These are phyloP conservation scores for Caenorhabditis virilis DNA, from an alignment of 2,888 invertebrate species.

Conservation along the genomic window DNA sequence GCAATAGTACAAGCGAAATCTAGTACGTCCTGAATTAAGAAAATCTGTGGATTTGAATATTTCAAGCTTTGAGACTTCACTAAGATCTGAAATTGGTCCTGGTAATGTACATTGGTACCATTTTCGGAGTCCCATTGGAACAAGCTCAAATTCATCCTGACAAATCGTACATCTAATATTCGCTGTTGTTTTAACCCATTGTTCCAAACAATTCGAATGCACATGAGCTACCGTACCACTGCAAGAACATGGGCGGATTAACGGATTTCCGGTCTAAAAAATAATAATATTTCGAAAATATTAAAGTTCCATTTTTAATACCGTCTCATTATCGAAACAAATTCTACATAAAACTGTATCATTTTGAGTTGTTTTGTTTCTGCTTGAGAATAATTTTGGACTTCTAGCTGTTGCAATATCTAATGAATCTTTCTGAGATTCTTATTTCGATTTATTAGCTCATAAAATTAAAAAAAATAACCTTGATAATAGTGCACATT, in stretches of 20 bases:
- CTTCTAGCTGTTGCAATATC: too few species aligned
- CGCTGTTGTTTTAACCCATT: slow-evolving; percentile 41
- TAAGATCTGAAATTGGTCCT: slow-evolving; percentile 32
- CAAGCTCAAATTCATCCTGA: slow-evolving; percentile 23
- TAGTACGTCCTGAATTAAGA: slow-evolving; percentile 19
- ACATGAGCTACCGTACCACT: slow-evolving; percentile 43
- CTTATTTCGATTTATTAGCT: too few species aligned
- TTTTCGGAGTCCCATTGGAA: slow-evolving; percentile 23
- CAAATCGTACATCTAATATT: slow-evolving; percentile 36
- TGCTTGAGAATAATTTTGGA: too few species aligned
- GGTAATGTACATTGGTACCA: slow-evolving; percentile 32
- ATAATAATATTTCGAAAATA: too few species aligned
- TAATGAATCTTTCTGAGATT: too few species aligned
- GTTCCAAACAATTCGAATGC: slow-evolving; percentile 41
- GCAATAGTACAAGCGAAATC: slow-evolving; percentile 46
- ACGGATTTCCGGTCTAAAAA: too few species aligned
- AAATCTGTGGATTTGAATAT: not conserved
- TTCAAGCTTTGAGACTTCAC: slow-evolving; percentile 5
- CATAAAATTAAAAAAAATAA: slow-evolving; percentile 8
- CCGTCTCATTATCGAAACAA: slow-evolving; percentile 30
- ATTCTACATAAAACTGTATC: slow-evolving; percentile 31
- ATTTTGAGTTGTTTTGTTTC: too few species aligned
- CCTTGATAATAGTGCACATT: slow-evolving; percentile 19
- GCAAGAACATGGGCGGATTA: slow-evolving; percentile 47
- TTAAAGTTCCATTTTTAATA: slow-evolving; percentile 3